Base-by-base conservation (phyloP, 2,113 vertebrate genomes). In the Sus scrofa region DNA sequence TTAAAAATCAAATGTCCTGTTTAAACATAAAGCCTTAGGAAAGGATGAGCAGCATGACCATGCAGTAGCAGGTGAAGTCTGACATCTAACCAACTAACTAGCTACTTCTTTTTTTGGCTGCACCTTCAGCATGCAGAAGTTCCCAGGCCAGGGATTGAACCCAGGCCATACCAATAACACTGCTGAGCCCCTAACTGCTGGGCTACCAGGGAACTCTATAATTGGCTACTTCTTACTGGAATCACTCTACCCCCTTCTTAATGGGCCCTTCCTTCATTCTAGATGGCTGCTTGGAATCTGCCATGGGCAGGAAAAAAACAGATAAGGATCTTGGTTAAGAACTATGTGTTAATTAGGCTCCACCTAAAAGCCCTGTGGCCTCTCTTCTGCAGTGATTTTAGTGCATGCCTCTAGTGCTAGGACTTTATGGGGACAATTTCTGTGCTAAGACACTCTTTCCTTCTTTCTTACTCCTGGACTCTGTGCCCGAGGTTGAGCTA, bases 21-120 rank as follows among this genome's bases (percentile, higher is more conserved):
- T 91, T 91, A 81, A 93, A 81, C 70, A 79, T 32, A 50, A 83
- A 91, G 82, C 44, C 75, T 67, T 73, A 54, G 30, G 82, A 58
- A 32, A n/a, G 44, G 65, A 88, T 6, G 11, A 95, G 44, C 79
- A 81, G 79, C 54, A 85, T 65, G 70, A 27, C n/a, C 34, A 16
- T 62, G 19, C 7, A 58, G 19, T 10, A 30, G 54, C 89, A 63
- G 24, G 52, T 63, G 54, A 79, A 63, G 74, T 22, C 22, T 83
- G 75, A 27, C 70, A 65, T 67, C 71, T 89, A 58, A 86, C 67
- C 54, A 84, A 74, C 2, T 14, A 95, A 94, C 7, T 13, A 62
- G 71, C 62, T 84, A 68, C 68, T 89, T 93, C 56, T 75, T 34
- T 44, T 44, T 44, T 44, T 44, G 44, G 44, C 44, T 44, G 44